phyloP scores from a whole-genome alignment of 2,113 vertebrate genomes.

The Cryptoleucopteryx plumbea region DNA sequence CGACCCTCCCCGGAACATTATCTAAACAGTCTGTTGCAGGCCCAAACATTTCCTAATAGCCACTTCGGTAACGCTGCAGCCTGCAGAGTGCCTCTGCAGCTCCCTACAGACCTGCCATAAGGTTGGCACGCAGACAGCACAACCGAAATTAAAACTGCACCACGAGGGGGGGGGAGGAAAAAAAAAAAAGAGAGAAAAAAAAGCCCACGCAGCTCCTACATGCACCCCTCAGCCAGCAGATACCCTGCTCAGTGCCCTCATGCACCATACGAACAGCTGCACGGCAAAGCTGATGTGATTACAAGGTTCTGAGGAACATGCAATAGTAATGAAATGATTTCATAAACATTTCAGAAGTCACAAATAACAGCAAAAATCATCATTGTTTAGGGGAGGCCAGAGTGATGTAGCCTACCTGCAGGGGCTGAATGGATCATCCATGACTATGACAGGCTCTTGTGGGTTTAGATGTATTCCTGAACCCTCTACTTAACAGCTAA shows the following conservation, averaged over 20 bases:
- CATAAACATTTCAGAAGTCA: constrained; percentile 49
- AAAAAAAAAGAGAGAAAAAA: background rate
- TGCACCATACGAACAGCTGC: background rate
- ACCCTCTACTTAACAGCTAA: constrained; percentile 38
- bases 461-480: constrained; percentile 51
- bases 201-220: background rate
- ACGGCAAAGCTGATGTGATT: background rate
- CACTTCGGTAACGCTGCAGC: background rate
- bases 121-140: background rate
- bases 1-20: constrained; percentile 76
- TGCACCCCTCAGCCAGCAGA: background rate
- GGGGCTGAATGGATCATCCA: constrained; percentile 94
- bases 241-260: constrained; percentile 4
- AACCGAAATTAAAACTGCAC: background rate
- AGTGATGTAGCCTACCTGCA: constrained; percentile 88
- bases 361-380: constrained; percentile 35
- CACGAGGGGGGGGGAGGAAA: background rate
- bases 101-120: background rate
- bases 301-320: constrained; percentile 41
- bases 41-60: constrained; percentile 25
- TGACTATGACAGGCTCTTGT: constrained; percentile 81
- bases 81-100: background rate
- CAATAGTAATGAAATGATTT: constrained; percentile 40
- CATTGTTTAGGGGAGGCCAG: constrained; percentile 58
- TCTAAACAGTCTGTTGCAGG: constrained; percentile 55